Conservation (phyloP, 1,140 invertebrate genomes). For the Parasteatoda tepidariorum region DNA sequence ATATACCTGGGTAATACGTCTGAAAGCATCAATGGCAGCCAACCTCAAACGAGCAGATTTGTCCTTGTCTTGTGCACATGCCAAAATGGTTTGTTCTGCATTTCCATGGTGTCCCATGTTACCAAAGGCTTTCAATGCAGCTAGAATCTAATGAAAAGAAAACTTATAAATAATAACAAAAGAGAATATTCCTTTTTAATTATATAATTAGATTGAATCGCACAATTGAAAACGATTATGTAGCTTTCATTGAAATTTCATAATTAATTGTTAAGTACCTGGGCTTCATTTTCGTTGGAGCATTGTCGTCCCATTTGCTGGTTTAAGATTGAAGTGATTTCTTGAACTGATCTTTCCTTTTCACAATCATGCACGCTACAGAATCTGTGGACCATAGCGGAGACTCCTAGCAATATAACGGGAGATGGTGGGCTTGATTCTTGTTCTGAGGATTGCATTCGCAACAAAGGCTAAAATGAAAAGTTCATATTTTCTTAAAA, state of each 20-base stretch:
- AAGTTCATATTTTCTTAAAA: background rate
- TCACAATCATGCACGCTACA: constrained; percentile 5
- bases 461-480: constrained; percentile 30
- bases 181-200: too few relatives aligned
- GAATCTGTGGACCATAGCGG: constrained; percentile 25
- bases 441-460: too few relatives aligned
- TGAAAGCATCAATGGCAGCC: constrained; percentile 82
- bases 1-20: constrained; percentile 75
- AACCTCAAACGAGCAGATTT: constrained; percentile 78
- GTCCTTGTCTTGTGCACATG: constrained; percentile 77
- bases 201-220: too few relatives aligned
- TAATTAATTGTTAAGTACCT: constrained; percentile 9
- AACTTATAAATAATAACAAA: background rate
- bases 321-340: constrained; percentile 4
- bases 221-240: too few relatives aligned
- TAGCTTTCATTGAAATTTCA: too few relatives aligned
- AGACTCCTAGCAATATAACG: constrained; percentile 28
- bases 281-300: background rate
- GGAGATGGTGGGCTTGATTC: too few relatives aligned
- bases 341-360: background rate
- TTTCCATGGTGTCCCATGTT: constrained; percentile 79
- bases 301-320: background rate
- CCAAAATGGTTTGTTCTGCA: constrained; percentile 74
- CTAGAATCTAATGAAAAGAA: constrained; percentile 71
- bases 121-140: constrained; percentile 83